These are phyloP conservation scores for Heteronetta atricapilla DNA, from an alignment of 2,113 vertebrate species.

Conservation along the genomic window DNA sequence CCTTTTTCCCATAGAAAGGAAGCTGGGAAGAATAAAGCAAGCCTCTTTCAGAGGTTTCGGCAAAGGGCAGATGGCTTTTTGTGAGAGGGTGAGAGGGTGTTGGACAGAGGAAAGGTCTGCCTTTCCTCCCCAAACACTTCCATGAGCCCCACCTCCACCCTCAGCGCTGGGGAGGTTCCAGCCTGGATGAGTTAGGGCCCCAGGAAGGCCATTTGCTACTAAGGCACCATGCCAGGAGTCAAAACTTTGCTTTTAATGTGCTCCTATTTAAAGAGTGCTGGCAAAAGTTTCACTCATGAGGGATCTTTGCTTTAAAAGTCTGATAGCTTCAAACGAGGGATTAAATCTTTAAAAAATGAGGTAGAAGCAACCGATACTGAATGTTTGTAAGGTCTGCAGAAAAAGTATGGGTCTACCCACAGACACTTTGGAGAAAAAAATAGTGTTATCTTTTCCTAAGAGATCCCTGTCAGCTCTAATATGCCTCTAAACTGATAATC, in stretches of 20 bases:
- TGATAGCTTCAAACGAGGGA: not conserved
- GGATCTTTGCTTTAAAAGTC: not conserved
- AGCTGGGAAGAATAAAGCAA: not conserved
- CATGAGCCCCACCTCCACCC: not conserved
- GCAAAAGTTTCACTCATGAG: not conserved
- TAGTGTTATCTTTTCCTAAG: not conserved
- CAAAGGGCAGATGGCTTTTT: not conserved
- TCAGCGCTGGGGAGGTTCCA: not conserved
- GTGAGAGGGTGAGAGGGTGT: not conserved
- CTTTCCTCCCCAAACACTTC: not conserved
- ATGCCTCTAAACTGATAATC: not conserved
- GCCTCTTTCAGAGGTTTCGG: not conserved
- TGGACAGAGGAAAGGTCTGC: not conserved
- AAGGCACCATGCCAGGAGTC: not conserved
- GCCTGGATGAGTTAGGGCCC: not conserved
- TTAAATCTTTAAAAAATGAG: not conserved
- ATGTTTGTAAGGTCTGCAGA: not conserved
- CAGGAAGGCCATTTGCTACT: not conserved
- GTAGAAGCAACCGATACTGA: not conserved
- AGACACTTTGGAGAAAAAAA: not conserved
- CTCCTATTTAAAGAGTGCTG: not conserved
- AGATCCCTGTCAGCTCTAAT: not conserved
- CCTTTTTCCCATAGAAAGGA: not conserved
- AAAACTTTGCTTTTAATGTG: not conserved
- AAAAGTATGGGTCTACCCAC: not conserved